A percentile compares a stretch with the other conserved stretches of the same genome.
These are phyloP conservation scores for Ammodytes dubius DNA, from an alignment of 2,113 vertebrate genomes.

Conservation along the genomic window DNA sequence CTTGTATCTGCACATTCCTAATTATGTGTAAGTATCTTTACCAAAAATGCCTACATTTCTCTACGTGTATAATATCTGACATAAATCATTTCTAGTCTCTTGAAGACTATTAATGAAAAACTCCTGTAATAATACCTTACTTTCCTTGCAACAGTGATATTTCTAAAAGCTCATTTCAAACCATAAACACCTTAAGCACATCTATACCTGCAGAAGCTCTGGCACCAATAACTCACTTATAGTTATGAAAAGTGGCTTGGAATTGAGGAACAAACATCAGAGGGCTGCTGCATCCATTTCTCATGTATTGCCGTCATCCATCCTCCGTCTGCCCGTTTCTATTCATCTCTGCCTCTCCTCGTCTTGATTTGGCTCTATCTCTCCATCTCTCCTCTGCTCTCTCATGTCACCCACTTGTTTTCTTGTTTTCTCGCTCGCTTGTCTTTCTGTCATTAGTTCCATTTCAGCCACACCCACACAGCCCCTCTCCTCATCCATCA, in stretches of 20 bases:
- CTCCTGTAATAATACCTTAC: neutral
- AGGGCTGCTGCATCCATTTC: slow-evolving; percentile 23
- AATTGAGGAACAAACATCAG: slow-evolving; percentile 51
- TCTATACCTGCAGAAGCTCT: neutral
- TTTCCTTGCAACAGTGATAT: neutral
- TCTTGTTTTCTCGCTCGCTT: slow-evolving; percentile 59
- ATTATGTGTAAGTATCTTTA: neutral
- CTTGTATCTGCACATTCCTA: neutral
- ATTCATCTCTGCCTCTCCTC: slow-evolving; percentile 36
- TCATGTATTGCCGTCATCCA: slow-evolving; percentile 38
- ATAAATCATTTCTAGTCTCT: too few relatives aligned
- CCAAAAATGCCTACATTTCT: neutral
- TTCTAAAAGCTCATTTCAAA: neutral
- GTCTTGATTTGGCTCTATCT: slow-evolving; percentile 54
- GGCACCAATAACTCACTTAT: slow-evolving; percentile 25
- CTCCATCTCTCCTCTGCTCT: slow-evolving; percentile 35
- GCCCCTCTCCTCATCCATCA: slow-evolving; percentile 70
- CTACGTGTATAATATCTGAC: too few relatives aligned
- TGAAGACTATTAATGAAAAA: too few relatives aligned
- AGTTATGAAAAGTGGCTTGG: slow-evolving; percentile 34
- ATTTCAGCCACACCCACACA: slow-evolving; percentile 74
- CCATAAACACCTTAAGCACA: slow-evolving; percentile 14
- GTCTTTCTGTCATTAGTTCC: slow-evolving; percentile 75
- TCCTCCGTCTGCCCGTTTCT: slow-evolving; percentile 41
- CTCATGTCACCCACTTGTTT: slow-evolving; percentile 57